Evolutionary conservation across 2,797 vertebrate genomes (phyloP).

Genomic region (Scyliorhinus canicula): DNA sequence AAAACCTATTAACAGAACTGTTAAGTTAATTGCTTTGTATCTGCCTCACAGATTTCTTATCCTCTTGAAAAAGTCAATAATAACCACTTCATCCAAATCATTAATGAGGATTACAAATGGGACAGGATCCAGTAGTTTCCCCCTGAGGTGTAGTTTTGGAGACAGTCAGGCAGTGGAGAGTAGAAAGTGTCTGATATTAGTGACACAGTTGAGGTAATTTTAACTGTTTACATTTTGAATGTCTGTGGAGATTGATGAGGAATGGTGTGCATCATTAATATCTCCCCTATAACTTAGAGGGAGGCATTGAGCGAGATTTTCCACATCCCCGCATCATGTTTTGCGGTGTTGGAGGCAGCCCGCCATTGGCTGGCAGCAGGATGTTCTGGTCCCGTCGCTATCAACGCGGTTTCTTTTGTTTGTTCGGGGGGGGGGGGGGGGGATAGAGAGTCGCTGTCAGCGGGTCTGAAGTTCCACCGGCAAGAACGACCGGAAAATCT

Average conservation of each 20-base stretch:
- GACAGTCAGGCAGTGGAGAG: neutral
- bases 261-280: neutral
- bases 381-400: too few relatives aligned
- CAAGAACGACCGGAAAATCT: too few relatives aligned
- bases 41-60: neutral
- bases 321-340: too few relatives aligned
- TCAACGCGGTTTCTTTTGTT: too few relatives aligned
- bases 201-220: neutral
- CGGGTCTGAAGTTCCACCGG: too few relatives aligned
- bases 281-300: neutral
- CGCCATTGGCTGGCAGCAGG: too few relatives aligned
- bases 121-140: neutral
- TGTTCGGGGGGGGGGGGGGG: too few relatives aligned
- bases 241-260: neutral
- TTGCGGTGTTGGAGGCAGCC: too few relatives aligned
- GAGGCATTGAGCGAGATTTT: too few relatives aligned
- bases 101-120: neutral
- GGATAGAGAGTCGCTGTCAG: too few relatives aligned
- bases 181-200: neutral
- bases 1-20: conserved; percentile 22
- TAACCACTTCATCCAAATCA: conserved; percentile 16
- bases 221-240: conserved; percentile 2
- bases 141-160: neutral
- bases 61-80: conserved; percentile 12
- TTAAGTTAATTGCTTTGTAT: neutral